Percentiles rank a stretch among this genome's conserved stretches.
Conservation (phyloP, 2,113 vertebrate species). For the Hydrochoerus hydrochaeris region DNA sequence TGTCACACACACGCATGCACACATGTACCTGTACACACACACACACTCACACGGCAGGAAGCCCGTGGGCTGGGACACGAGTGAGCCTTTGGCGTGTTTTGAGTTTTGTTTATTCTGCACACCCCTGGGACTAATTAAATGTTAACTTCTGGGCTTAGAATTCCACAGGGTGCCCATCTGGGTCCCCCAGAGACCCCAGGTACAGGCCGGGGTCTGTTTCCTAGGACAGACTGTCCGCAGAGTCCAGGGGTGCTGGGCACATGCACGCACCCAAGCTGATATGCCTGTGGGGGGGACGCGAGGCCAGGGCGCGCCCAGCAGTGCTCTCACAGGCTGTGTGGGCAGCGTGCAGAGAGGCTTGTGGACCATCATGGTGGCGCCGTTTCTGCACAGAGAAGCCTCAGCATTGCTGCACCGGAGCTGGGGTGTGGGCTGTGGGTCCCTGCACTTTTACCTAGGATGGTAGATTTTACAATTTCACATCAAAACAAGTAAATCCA, state of each 20-base stretch:
- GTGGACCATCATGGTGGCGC: rapidly evolving
- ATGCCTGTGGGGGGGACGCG: rapidly evolving
- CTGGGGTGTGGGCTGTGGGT: neutral
- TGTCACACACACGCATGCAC: rapidly evolving
- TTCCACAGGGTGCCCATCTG: too few species aligned
- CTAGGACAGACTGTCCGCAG: neutral
- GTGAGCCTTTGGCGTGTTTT: neutral
- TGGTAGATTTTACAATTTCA: neutral
- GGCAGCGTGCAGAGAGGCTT: neutral
- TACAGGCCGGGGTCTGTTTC: neutral
- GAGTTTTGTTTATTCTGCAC: neutral
- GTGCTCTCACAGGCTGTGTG: rapidly evolving
- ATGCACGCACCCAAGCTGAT: neutral
- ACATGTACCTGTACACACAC: neutral
- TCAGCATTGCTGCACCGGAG: neutral
- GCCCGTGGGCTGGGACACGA: neutral
- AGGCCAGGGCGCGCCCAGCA: neutral
- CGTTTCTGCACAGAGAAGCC: neutral
- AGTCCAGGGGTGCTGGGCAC: neutral
- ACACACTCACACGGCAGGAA: neutral
- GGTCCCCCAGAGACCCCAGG: neutral
- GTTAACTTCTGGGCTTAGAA: neutral
- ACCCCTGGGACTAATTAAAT: too few species aligned
- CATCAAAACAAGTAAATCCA: neutral
- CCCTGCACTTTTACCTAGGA: neutral